A percentile compares a stretch with the other conserved stretches of the same genome.
Evolutionary conservation across 2,888 invertebrate genomes (phyloP).

Genomic region (Eilema caniola): DNA sequence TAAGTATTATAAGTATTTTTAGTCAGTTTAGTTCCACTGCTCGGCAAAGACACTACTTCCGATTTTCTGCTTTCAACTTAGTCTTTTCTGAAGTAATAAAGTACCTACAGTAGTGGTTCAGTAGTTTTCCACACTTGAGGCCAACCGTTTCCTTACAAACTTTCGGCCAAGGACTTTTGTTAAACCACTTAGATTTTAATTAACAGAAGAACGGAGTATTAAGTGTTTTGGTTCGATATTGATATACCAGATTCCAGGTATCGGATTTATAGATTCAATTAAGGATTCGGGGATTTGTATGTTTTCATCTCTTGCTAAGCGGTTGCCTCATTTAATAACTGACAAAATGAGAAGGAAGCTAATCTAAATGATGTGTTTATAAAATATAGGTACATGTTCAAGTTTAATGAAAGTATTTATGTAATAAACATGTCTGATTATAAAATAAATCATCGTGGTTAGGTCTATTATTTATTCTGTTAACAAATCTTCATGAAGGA

Average conservation of each 20-base stretch:
- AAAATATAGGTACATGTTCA: background rate
- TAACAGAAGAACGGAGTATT: background rate
- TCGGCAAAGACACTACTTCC: background rate
- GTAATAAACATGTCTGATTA: background rate
- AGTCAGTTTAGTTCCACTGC: background rate
- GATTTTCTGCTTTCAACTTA: background rate
- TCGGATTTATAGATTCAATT: too few species aligned
- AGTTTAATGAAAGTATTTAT: background rate
- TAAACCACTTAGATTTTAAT: background rate
- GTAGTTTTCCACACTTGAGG: background rate
- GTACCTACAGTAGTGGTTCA: background rate
- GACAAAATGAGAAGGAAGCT: background rate
- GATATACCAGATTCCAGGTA: background rate
- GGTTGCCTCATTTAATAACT: background rate
- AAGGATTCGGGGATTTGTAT: too few species aligned
- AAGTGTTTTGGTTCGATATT: background rate
- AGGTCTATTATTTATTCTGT: background rate
- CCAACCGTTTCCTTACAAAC: background rate
- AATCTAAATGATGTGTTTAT: background rate
- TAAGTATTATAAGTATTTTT: conserved; percentile 26
- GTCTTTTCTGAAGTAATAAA: background rate
- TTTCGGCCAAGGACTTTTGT: background rate
- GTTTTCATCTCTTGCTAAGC: background rate
- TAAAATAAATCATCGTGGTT: background rate
- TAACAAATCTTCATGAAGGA: background rate